Evolutionary conservation across 2,888 invertebrate species (phyloP).

Genomic region (Meiosimyza decipiens): DNA sequence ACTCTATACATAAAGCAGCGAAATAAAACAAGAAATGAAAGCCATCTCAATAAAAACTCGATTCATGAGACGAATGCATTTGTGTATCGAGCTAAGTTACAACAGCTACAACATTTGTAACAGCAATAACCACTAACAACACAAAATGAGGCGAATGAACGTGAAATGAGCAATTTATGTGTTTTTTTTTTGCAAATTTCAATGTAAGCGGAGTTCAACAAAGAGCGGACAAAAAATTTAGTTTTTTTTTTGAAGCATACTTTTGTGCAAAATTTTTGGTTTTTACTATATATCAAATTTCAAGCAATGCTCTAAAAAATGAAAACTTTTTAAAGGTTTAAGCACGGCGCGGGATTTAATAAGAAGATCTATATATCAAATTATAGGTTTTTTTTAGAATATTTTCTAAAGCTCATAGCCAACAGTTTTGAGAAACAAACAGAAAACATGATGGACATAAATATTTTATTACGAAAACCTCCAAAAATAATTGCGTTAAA

Average conservation of each 20-base stretch:
- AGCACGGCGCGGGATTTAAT: too few species aligned
- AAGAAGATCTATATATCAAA: too few species aligned
- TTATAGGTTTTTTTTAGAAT: too few species aligned
- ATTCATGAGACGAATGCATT: conserved; percentile 55
- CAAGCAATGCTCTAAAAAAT: too few species aligned
- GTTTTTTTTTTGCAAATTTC: conserved; percentile 40
- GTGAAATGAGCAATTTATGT: conserved; percentile 37
- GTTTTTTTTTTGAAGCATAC: not conserved
- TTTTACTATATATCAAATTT: too few species aligned
- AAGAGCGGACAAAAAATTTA: not conserved
- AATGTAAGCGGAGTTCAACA: conserved; percentile 29
- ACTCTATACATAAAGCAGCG: conserved; percentile 37
- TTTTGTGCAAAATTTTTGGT: too few species aligned
- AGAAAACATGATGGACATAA: too few species aligned
- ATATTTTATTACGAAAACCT: too few species aligned
- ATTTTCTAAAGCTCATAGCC: too few species aligned
- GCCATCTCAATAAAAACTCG: conserved; percentile 49
- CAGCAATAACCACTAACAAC: not conserved
- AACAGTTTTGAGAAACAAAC: too few species aligned
- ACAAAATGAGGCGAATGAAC: conserved; percentile 24
- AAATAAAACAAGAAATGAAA: conserved; percentile 39
- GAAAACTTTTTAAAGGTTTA: too few species aligned
- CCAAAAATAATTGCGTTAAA: too few species aligned
- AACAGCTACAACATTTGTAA: conserved; percentile 34
- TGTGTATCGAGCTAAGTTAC: conserved; percentile 41